Conservation (phyloP, 2,888 invertebrate species). For the Abrostola tripartita region DNA sequence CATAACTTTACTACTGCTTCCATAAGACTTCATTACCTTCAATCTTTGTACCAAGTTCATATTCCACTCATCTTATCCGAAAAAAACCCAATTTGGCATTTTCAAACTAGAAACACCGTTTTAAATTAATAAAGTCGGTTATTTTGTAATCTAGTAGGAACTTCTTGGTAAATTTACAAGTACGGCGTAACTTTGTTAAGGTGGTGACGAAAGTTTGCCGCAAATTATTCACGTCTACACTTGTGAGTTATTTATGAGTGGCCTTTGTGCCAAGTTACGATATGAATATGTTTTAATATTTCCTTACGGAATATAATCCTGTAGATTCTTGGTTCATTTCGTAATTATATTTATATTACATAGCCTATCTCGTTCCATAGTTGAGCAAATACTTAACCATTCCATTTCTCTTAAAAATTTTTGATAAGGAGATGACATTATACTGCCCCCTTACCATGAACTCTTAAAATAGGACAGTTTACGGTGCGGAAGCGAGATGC, state of each 20-base stretch:
- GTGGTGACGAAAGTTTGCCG: conserved; percentile 37
- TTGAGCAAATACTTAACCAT: no score
- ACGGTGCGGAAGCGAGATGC: no score
- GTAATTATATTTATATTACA: neutral
- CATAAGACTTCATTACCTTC: no score
- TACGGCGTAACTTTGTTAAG: conserved; percentile 34
- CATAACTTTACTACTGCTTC: no score
- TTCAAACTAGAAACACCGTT: neutral
- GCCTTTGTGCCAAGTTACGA: conserved; percentile 42
- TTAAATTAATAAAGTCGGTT: neutral
- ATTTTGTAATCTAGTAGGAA: conserved; percentile 2
- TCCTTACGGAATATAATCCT: conserved; percentile 19
- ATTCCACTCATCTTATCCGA: no score
- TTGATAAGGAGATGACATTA: no score
- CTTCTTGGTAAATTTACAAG: conserved; percentile 28
- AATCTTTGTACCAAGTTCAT: no score
- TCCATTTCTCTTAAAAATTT: no score
- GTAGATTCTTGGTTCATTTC: conserved; percentile 3
- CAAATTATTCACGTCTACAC: conserved; percentile 49
- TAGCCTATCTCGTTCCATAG: neutral
- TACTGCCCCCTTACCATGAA: no score
- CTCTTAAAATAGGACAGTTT: no score
- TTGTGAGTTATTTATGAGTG: conserved; percentile 52
- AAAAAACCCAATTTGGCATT: neutral
- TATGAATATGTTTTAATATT: conserved; percentile 42